Conservation (phyloP, 2,797 vertebrate genomes). For the Anguilla marmorata region DNA sequence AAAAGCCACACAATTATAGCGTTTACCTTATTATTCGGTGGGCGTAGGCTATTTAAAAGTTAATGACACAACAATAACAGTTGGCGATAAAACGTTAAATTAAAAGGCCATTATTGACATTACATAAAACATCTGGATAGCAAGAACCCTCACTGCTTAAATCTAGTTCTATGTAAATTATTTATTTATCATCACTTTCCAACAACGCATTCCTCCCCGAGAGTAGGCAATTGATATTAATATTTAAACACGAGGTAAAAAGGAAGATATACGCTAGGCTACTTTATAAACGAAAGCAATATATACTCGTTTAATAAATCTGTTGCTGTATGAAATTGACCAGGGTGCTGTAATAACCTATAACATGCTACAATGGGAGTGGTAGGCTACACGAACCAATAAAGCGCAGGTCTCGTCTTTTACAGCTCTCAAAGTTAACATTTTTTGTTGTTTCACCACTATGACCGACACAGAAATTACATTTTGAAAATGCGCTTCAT, state of each 20-base stretch:
- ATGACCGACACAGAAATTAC: neutral
- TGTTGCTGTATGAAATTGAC: neutral
- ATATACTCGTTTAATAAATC: neutral
- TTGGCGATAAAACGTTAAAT: neutral
- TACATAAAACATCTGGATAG: neutral
- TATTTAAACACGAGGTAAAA: conserved; percentile 38
- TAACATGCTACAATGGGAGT: neutral
- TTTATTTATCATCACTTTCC: conserved; percentile 7
- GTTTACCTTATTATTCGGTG: neutral
- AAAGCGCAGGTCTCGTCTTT: neutral
- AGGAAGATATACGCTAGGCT: neutral
- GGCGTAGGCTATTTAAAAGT: neutral
- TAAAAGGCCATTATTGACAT: neutral
- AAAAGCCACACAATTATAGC: conserved; percentile 1
- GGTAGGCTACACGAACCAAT: neutral
- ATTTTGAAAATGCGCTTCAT: neutral
- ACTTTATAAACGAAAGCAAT: conserved; percentile 10
- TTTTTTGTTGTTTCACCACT: neutral
- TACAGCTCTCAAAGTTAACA: neutral
- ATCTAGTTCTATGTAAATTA: neutral
- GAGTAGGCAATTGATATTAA: conserved; percentile 26
- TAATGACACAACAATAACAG: neutral
- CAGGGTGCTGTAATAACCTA: neutral
- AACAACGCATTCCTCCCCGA: conserved; percentile 35
- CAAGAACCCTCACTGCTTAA: neutral